Conservation (phyloP, 2,797 vertebrate species). For the Lithobates sylvaticus region DNA sequence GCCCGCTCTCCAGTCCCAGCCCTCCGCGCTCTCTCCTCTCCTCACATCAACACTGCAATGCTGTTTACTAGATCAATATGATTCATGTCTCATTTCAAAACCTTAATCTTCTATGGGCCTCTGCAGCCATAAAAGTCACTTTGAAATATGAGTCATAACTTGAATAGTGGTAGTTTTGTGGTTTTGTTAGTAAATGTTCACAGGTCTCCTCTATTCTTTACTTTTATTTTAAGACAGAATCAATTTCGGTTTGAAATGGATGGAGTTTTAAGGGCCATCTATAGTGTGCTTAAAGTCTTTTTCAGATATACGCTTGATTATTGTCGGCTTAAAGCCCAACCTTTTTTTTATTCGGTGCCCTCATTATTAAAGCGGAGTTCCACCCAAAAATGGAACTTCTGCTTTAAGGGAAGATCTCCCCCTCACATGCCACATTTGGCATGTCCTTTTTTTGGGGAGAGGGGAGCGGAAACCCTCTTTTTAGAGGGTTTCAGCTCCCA, state of each 20-base stretch:
- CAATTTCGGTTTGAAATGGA: constrained; percentile 16
- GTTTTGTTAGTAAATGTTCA: constrained; percentile 24
- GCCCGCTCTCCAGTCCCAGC: background rate
- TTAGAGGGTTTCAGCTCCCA: too few relatives aligned
- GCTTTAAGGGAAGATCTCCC: too few relatives aligned
- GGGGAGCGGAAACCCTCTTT: too few relatives aligned
- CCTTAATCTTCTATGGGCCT: constrained; percentile 51
- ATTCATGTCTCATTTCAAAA: constrained; percentile 56
- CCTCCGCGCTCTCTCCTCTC: constrained; percentile 19
- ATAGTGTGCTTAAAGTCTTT: too few relatives aligned
- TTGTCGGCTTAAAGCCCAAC: too few relatives aligned
- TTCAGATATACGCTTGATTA: too few relatives aligned
- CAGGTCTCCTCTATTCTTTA: constrained; percentile 21
- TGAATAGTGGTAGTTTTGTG: background rate
- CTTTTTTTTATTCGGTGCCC: too few relatives aligned
- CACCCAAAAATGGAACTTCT: too few relatives aligned
- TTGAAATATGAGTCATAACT: constrained; percentile 45
- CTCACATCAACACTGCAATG: constrained; percentile 34
- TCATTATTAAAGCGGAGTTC: too few relatives aligned
- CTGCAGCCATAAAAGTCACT: constrained; percentile 51
- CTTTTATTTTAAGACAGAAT: constrained; percentile 22
- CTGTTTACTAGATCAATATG: constrained; percentile 55
- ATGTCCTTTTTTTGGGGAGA: too few relatives aligned
- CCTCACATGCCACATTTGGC: too few relatives aligned
- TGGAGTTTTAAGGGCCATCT: background rate